phyloP scores from a whole-genome alignment of 2,113 vertebrate species.

The Cygnus buccinator region DNA sequence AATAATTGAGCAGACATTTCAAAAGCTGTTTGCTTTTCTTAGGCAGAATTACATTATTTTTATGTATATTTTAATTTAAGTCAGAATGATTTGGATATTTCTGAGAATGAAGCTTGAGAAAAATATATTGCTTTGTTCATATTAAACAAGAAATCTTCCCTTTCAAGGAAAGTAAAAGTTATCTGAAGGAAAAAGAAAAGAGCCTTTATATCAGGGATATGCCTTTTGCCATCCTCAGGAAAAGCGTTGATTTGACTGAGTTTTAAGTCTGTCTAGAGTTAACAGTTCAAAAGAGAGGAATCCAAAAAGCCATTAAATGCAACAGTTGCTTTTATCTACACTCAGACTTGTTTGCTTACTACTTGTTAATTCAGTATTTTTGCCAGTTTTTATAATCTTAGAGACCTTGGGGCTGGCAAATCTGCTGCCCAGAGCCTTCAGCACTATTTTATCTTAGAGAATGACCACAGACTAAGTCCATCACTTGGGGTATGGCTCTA shows the following conservation, averaged over 20 bases:
- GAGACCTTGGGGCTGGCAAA: not conserved
- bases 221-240: not conserved
- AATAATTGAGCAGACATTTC: constrained; percentile 35
- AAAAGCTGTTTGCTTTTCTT: constrained; percentile 21
- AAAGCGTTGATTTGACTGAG: not conserved
- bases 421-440: not conserved
- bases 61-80: constrained; percentile 30
- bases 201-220: not conserved
- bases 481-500: not conserved
- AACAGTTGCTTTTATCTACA: not conserved
- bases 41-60: not conserved
- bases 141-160: not conserved
- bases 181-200: constrained; percentile 10
- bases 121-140: constrained; percentile 18
- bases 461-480: not conserved
- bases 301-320: not conserved
- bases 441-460: not conserved
- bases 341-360: not conserved
- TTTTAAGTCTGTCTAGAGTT: not conserved
- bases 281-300: not conserved
- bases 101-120: constrained; percentile 14
- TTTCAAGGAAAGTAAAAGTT: not conserved
- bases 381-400: not conserved
- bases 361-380: not conserved
- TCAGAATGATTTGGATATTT: constrained; percentile 23